phyloP scores from a whole-genome alignment of 1,140 invertebrate species.

The Penaeus japonicus region DNA sequence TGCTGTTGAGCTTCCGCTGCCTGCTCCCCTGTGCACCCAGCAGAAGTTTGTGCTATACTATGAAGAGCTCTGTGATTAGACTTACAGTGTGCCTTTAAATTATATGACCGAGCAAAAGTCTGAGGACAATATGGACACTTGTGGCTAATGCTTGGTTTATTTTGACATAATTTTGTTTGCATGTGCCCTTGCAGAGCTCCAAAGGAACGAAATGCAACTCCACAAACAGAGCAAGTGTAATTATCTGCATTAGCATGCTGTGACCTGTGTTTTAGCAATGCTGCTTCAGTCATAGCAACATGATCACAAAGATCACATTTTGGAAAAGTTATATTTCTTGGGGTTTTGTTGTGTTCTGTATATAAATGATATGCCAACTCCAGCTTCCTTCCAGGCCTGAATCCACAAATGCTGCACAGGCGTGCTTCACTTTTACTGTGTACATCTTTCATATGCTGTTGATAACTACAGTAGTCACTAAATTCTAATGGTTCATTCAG shows the following conservation, averaged over 20 bases:
- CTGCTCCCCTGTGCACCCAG: background rate
- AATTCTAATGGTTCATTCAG: conserved; percentile 45
- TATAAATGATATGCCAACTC: conserved; percentile 49
- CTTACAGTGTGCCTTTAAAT: conserved; percentile 44
- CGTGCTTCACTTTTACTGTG: conserved; percentile 32
- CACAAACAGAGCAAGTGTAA: conserved; percentile 51
- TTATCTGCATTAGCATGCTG: conserved; percentile 46
- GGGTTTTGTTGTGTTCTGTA: conserved; percentile 38
- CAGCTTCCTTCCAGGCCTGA: conserved; percentile 21
- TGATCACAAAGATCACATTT: conserved; percentile 54
- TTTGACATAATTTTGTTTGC: conserved; percentile 51
- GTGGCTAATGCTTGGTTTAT: conserved; percentile 36
- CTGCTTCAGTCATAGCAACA: conserved; percentile 41
- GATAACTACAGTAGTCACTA: conserved; percentile 41
- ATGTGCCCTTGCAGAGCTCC: conserved; percentile 46
- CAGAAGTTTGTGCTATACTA: background rate
- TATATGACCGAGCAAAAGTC: conserved; percentile 47
- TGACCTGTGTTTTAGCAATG: conserved; percentile 46
- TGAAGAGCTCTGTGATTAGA: conserved; percentile 32
- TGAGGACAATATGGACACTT: conserved; percentile 45
- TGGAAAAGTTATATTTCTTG: conserved; percentile 44
- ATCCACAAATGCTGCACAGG: conserved; percentile 40
- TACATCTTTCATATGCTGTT: conserved; percentile 47
- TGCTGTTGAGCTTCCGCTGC: background rate
- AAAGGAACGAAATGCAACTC: conserved; percentile 46